Evolutionary conservation across 2,797 vertebrate genomes (phyloP).

Genomic region (Lacerta agilis): DNA sequence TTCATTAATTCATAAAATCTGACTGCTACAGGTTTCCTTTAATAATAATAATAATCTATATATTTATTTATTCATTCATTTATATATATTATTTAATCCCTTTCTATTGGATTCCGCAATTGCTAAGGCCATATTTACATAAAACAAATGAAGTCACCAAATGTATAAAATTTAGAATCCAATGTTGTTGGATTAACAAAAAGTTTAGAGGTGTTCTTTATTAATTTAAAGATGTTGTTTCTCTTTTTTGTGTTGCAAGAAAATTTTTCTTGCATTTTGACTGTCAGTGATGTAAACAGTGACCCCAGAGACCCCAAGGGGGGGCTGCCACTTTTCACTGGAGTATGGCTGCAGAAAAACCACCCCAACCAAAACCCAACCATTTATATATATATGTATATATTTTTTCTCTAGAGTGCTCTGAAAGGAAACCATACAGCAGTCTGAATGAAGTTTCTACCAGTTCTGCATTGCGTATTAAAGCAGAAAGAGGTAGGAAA

Average conservation of each 20-base stretch:
- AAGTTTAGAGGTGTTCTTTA: slow-evolving; percentile 65
- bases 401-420: slow-evolving; percentile 51
- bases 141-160: slow-evolving; percentile 62
- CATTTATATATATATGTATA: slow-evolving; percentile 38
- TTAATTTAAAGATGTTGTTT: slow-evolving; percentile 63
- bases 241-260: slow-evolving; percentile 49
- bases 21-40: slow-evolving; percentile 84
- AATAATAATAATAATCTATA: slow-evolving; percentile 74
- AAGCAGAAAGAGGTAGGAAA: slow-evolving; percentile 58
- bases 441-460: slow-evolving; percentile 64
- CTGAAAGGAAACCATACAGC: slow-evolving; percentile 77
- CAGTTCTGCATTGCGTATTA: slow-evolving; percentile 49
- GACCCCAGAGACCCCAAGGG: slow-evolving; percentile 46
- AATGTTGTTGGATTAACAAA: slow-evolving; percentile 62
- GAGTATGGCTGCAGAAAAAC: slow-evolving; percentile 57
- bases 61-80: slow-evolving; percentile 32
- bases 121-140: slow-evolving; percentile 79
- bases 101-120: slow-evolving; percentile 77
- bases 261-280: slow-evolving; percentile 66
- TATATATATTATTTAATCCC: slow-evolving; percentile 60
- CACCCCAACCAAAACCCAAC: slow-evolving; percentile 25
- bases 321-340: slow-evolving; percentile 60
- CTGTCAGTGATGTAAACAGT: slow-evolving; percentile 60
- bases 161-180: slow-evolving; percentile 77
- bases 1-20: slow-evolving; percentile 89